Conservation (phyloP, 2,888 invertebrate genomes). For the Lutraria lutraria region DNA sequence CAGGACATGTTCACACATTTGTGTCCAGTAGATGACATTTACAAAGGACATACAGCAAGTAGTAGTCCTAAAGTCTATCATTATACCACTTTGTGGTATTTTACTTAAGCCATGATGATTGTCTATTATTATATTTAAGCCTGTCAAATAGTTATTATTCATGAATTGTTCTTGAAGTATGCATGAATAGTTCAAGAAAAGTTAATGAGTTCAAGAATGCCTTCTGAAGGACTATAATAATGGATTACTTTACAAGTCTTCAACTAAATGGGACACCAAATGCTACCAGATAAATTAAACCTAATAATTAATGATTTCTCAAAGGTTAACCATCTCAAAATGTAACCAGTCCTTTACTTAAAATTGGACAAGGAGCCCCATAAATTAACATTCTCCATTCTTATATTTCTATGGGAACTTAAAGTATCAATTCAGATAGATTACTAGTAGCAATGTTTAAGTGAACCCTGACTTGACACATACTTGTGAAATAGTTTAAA, state of each 20-base stretch:
- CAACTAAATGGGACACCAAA: neutral
- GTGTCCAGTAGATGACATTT: conserved; percentile 9
- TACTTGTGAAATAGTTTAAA: conserved; percentile 5
- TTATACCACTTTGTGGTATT: neutral
- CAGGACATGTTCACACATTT: neutral
- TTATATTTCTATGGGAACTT: neutral
- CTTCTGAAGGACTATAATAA: no score
- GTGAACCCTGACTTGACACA: neutral
- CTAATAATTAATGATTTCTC: conserved; percentile 13
- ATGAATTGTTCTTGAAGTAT: no score
- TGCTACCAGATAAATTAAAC: conserved; percentile 1
- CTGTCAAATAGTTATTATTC: no score
- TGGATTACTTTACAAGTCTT: neutral
- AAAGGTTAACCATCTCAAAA: neutral
- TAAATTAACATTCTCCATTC: conserved; percentile 6
- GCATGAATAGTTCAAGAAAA: no score
- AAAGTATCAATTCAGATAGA: neutral
- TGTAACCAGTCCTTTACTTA: neutral
- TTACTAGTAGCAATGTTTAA: neutral
- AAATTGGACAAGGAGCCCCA: neutral
- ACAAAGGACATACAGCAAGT: neutral
- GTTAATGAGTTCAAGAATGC: no score
- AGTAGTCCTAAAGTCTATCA: neutral
- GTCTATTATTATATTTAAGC: no score
- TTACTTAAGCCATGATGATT: neutral